phyloP scores from a whole-genome alignment of 2,113 vertebrate species.

The Bolborhynchus lineola region DNA sequence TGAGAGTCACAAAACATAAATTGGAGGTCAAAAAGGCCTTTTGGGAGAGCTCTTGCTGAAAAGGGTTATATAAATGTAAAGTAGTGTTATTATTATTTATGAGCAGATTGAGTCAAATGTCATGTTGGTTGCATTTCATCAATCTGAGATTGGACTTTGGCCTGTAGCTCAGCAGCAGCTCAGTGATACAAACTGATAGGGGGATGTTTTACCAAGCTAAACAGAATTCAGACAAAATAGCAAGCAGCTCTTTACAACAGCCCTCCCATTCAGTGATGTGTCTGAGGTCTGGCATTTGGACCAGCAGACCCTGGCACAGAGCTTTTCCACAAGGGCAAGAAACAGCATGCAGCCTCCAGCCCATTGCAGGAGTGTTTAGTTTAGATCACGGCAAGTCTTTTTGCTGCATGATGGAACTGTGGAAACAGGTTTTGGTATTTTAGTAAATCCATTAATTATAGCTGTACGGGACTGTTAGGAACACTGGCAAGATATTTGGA shows the following conservation, averaged over 20 bases:
- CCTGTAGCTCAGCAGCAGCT: slow-evolving; percentile 40
- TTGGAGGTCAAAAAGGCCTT: slow-evolving; percentile 46
- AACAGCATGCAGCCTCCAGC: background rate
- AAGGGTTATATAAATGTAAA: slow-evolving; percentile 52
- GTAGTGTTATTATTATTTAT: slow-evolving; percentile 53
- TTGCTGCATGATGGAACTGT: background rate
- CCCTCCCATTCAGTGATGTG: background rate
- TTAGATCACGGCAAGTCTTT: slow-evolving; percentile 53
- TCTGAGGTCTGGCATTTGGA: slow-evolving; percentile 49
- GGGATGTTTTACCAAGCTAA: slow-evolving; percentile 60
- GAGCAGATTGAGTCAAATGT: slow-evolving; percentile 54
- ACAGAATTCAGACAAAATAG: slow-evolving; percentile 47
- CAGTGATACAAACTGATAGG: slow-evolving; percentile 7
- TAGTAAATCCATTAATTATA: slow-evolving; percentile 57
- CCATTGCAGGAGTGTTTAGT: slow-evolving; percentile 40
- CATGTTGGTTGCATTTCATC: slow-evolving; percentile 49
- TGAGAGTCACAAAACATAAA: slow-evolving; percentile 41
- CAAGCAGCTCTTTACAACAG: slow-evolving; percentile 8
- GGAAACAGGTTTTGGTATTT: slow-evolving; percentile 60
- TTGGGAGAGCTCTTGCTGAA: slow-evolving; percentile 35
- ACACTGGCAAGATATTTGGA: background rate
- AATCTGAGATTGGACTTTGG: slow-evolving; percentile 42
- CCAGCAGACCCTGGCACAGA: slow-evolving; percentile 38
- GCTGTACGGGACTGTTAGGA: slow-evolving; percentile 54
- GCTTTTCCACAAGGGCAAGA: slow-evolving; percentile 10